These are phyloP conservation scores for Amblyraja radiata DNA, from an alignment of 2,797 vertebrate genomes.

Conservation along the genomic window DNA sequence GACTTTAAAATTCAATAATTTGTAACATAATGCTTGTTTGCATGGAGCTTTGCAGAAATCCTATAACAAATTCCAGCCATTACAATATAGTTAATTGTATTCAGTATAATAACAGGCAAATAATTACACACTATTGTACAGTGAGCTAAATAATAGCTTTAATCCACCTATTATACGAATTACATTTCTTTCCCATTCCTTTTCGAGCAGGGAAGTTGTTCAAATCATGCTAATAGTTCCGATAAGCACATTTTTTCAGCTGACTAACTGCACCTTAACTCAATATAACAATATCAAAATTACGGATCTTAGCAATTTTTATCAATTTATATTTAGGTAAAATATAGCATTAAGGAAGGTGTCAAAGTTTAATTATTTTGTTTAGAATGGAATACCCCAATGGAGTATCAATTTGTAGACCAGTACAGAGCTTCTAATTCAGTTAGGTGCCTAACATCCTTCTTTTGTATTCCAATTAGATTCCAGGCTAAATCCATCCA, in stretches of 20 bases:
- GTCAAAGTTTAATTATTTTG: background rate
- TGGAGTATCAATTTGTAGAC: conserved; percentile 27
- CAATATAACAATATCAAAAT: conserved; percentile 11
- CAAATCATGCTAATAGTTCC: background rate
- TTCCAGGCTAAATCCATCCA: conserved; percentile 96
- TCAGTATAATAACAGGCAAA: background rate
- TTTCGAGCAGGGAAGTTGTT: conserved; percentile 1
- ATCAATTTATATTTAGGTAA: background rate
- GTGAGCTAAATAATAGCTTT: background rate
- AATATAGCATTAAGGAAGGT: background rate
- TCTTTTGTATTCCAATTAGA: conserved; percentile 98
- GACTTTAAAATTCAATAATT: background rate
- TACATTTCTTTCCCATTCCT: background rate
- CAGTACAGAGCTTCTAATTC: conserved; percentile 70
- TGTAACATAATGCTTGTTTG: background rate
- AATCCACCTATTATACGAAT: background rate
- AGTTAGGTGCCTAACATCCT: conserved; percentile 82
- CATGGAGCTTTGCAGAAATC: background rate
- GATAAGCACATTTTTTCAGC: background rate
- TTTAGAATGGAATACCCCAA: background rate
- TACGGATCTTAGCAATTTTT: background rate
- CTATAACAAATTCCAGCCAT: background rate
- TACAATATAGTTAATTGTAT: background rate
- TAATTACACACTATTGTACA: background rate
- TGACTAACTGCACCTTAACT: conserved; percentile 14